These are phyloP conservation scores for Tetragonula carbonaria DNA, from an alignment of 2,888 invertebrate species.

Conservation along the genomic window DNA sequence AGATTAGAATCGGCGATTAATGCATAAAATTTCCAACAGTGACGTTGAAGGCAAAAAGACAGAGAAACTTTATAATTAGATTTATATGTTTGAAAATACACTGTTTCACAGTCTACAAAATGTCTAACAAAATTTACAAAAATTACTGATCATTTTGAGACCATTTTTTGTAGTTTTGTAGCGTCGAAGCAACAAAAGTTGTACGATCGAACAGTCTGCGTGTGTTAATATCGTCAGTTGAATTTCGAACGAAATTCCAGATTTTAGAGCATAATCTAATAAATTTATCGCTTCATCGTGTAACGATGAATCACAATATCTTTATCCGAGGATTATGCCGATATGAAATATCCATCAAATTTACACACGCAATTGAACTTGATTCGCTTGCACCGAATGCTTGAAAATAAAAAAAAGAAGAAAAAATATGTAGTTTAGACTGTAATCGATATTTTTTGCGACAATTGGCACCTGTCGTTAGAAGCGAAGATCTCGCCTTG, in stretches of 20 bases:
- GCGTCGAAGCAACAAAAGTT: not conserved
- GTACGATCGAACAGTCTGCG: too few species aligned
- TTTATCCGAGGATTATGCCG: slow-evolving; percentile 2
- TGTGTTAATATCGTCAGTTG: not conserved
- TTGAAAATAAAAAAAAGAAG: not conserved
- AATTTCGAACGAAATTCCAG: not conserved
- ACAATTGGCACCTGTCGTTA: not conserved
- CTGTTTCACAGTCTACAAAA: too few species aligned
- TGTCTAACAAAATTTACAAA: too few species aligned
- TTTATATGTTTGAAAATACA: too few species aligned
- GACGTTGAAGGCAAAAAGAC: too few species aligned
- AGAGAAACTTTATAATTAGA: too few species aligned
- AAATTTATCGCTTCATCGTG: slow-evolving; percentile 36
- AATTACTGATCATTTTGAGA: too few species aligned
- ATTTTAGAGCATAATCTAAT: not conserved
- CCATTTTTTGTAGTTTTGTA: too few species aligned
- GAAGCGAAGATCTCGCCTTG: not conserved
- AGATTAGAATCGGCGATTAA: not conserved
- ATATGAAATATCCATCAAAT: slow-evolving; percentile 5
- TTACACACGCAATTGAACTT: slow-evolving; percentile 18
- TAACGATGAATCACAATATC: slow-evolving; percentile 30
- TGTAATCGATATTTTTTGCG: slow-evolving; percentile 11
- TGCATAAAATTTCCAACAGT: too few species aligned
- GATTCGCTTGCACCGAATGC: not conserved
- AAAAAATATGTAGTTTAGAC: slow-evolving; percentile 9